Conservation (phyloP, 1,140 invertebrate genomes). For the Solenopsis invicta region DNA sequence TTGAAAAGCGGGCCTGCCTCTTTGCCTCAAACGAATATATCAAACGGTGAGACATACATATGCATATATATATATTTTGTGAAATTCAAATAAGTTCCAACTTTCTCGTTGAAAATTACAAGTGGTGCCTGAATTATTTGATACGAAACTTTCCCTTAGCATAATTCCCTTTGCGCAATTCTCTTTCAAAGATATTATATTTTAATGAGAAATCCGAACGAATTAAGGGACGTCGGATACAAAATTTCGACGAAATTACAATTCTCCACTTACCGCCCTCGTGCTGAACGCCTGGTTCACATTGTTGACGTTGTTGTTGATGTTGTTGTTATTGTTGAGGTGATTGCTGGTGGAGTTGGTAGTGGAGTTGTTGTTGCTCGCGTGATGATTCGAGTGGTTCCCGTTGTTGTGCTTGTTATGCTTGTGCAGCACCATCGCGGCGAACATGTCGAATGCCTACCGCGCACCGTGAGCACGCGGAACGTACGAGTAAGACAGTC, state of each 20-base stretch:
- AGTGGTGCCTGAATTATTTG: not conserved
- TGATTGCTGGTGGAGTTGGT: constrained; percentile 73
- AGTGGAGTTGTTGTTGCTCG: constrained; percentile 78
- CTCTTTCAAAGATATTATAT: not conserved
- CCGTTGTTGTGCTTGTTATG: constrained; percentile 82
- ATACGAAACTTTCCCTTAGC: too few relatives aligned
- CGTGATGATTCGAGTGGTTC: constrained; percentile 78
- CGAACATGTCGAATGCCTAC: constrained; percentile 81
- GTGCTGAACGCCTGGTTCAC: constrained; percentile 77
- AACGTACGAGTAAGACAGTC: constrained; percentile 53
- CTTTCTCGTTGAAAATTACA: not conserved
- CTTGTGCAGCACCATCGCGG: constrained; percentile 85
- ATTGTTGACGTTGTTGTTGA: constrained; percentile 82
- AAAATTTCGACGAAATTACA: not conserved
- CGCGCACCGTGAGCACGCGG: constrained; percentile 46
- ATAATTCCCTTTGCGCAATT: not conserved
- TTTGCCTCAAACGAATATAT: not conserved
- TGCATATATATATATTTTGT: not conserved
- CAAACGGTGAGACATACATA: not conserved
- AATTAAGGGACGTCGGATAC: not conserved
- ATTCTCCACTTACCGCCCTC: constrained; percentile 81
- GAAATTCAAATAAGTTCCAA: not conserved
- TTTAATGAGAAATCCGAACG: constrained; percentile 8
- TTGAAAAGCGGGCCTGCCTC: not conserved
- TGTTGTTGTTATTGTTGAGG: constrained; percentile 78